Base-by-base conservation (phyloP, 2,888 invertebrate species). In the Embidobia sp. region DNA sequence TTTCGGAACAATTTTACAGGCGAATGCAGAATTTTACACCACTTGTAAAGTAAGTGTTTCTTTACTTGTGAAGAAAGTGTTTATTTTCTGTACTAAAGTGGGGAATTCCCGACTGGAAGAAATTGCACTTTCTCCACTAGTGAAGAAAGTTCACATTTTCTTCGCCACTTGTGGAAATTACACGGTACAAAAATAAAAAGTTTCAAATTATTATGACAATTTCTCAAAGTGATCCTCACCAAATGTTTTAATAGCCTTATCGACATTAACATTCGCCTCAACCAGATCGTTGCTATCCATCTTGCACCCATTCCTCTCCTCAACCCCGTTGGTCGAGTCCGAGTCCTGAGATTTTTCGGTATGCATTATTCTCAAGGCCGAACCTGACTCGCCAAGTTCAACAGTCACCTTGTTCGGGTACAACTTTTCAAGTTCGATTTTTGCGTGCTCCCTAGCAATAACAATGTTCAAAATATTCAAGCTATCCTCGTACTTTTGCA, bases 381-480 rank as follows among this genome's bases (percentile, higher is more conserved):
- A 77, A 37, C 66, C 61, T 10, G 75, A 78, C 27, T 82, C 82
- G 10, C 90, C 91, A 48, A 88, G 87, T 78, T 85, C 85, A 27
- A 90, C 84, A 8, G 83, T 82, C 5, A 90, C 87, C 33, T 86
- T 85, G 18, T 88, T 87, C 0, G 89, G 89, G 22, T 87, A 81
- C 70, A 86, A 84, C 57, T 86, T 84, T 75, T 85, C 85, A 7
- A 90, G 72, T 91, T 94, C 92, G 84, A 95, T 92, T 86, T 95
- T 94, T 3, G 96, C 95, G 77, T 95, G 94, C 85, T 95, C 95
- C 77, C 95, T 91, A 0, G 95, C 96, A 69, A 95, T 93, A 0
- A 95, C 92, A 16, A 96, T 94, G 64, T 94, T 94, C 46, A 94
- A 90, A 35, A 96, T 93, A 49, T 93, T 93, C 74, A 96, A 90